Percentiles rank a stretch among this genome's conserved stretches.
phyloP scores from a whole-genome alignment of 1,140 invertebrate genomes.

The Polyergus mexicanus region DNA sequence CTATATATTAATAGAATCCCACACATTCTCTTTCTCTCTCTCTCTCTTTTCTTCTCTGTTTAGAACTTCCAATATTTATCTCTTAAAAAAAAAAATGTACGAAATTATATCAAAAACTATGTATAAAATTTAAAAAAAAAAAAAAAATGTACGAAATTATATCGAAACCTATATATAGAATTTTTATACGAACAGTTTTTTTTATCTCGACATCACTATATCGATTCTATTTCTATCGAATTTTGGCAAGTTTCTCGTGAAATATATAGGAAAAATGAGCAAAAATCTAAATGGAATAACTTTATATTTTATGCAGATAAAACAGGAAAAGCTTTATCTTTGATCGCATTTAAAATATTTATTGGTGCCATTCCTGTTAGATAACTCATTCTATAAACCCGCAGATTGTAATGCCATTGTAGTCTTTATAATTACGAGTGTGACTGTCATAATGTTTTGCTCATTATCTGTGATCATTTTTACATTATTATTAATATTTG shows the following conservation, averaged over 20 bases:
- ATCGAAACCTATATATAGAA: not conserved
- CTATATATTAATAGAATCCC: not conserved
- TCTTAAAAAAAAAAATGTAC: not conserved
- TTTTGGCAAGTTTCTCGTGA: constrained; percentile 3
- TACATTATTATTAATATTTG: not conserved
- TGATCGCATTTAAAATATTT: constrained; percentile 11
- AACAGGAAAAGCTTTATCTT: not conserved
- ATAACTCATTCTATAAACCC: not conserved
- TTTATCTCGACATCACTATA: not conserved
- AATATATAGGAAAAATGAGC: not conserved
- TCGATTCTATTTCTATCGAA: not conserved
- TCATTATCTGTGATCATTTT: not conserved
- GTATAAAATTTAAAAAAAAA: not conserved
- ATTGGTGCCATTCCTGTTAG: not conserved
- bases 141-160: not conserved
- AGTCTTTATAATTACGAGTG: not conserved
- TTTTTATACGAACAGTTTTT: not conserved
- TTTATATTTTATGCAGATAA: not conserved
- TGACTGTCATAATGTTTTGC: not conserved
- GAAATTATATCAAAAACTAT: not conserved
- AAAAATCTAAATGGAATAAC: not conserved
- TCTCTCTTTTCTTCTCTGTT: not conserved
- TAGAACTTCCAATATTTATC: not conserved
- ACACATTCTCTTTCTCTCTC: not conserved
- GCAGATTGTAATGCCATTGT: not conserved